Evolutionary conservation across 2,797 vertebrate species (phyloP).

Genomic region (Coracias cyanogaster): DNA sequence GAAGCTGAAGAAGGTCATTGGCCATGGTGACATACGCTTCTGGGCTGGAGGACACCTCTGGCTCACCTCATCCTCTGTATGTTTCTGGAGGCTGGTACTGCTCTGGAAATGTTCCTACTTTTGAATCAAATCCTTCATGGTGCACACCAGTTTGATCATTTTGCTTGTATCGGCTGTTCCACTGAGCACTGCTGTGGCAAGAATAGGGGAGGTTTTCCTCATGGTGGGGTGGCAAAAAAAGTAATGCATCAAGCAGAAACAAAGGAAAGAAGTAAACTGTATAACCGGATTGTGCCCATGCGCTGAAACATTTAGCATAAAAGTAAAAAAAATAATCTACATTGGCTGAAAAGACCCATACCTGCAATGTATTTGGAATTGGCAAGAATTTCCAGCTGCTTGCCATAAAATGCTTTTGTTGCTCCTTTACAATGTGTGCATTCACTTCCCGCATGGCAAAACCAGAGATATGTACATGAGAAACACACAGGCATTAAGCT

Average conservation of each 20-base stretch:
- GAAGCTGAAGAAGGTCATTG: neutral
- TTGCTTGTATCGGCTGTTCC: neutral
- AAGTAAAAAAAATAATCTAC: neutral
- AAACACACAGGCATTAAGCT: neutral
- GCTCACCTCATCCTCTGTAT: neutral
- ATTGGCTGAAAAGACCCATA: neutral
- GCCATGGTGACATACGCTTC: neutral
- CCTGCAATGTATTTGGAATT: neutral
- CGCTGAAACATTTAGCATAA: neutral
- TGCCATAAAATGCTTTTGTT: neutral
- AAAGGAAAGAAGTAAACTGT: neutral
- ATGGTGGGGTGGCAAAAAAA: neutral
- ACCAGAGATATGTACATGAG: neutral
- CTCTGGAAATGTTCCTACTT: neutral
- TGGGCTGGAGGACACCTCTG: neutral
- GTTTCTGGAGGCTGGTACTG: neutral
- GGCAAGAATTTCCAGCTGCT: neutral
- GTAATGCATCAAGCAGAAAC: neutral
- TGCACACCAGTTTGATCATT: neutral
- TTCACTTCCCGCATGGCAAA: conserved; percentile 11
- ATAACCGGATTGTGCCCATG: neutral
- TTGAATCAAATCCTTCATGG: neutral
- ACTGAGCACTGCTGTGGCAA: neutral
- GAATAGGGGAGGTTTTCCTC: neutral
- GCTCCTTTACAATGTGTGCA: neutral